Percentiles rank a stretch among this genome's conserved stretches.
Conservation (phyloP, 2,113 vertebrate genomes). For the Aramus guarauna region DNA sequence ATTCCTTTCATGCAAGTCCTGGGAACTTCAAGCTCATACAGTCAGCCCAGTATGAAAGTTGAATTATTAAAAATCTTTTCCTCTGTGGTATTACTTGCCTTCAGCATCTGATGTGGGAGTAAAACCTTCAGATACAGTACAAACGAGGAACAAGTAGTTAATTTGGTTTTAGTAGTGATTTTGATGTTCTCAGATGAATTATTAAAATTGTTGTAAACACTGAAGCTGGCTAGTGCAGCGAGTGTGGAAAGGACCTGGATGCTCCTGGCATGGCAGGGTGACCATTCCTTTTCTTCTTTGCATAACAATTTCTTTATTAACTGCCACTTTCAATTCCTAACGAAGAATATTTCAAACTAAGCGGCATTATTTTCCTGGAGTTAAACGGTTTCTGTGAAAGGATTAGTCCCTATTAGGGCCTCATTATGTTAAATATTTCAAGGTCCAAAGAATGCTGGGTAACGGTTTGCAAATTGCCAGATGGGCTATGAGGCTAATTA, state of each 20-base stretch:
- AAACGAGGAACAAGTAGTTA: background rate
- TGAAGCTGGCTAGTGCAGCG: background rate
- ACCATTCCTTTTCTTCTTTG: background rate
- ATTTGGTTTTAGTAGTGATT: background rate
- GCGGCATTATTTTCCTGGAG: background rate
- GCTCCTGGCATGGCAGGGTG: background rate
- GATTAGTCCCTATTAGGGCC: background rate
- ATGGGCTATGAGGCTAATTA: slow-evolving; percentile 40
- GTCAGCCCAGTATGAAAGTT: background rate
- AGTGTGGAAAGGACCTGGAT: background rate
- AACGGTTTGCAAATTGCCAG: slow-evolving; percentile 14
- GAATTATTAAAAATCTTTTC: background rate
- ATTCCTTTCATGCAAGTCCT: background rate
- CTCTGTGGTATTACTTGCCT: background rate
- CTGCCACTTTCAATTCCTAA: background rate
- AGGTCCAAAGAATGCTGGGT: background rate
- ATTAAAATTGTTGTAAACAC: background rate
- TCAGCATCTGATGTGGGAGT: background rate
- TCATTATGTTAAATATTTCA: background rate
- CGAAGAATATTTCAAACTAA: background rate
- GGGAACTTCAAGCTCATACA: background rate
- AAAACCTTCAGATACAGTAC: background rate
- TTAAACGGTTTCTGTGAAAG: background rate
- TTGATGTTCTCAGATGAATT: background rate
- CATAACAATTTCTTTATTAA: background rate